Evolutionary conservation across 2,797 vertebrate genomes (phyloP).

Genomic region (Centroberyx gerrardi): DNA sequence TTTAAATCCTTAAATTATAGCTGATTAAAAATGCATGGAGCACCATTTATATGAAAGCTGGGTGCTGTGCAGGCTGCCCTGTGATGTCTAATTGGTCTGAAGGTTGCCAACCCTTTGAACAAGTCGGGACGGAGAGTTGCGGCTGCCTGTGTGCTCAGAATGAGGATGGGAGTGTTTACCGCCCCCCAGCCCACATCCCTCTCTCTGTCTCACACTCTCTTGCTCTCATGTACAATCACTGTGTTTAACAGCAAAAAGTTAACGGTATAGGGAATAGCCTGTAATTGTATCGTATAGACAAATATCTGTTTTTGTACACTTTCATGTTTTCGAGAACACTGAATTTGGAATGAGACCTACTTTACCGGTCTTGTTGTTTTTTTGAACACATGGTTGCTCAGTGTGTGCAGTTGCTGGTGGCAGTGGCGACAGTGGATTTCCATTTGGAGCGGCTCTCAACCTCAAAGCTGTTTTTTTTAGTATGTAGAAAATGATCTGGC

Average conservation of each 20-base stretch:
- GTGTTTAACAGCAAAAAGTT: constrained; percentile 30
- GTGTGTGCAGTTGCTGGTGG: constrained; percentile 35
- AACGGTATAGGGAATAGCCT: constrained; percentile 9
- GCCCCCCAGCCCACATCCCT: constrained; percentile 65
- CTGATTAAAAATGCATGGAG: constrained; percentile 86
- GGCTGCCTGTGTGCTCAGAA: constrained; percentile 77
- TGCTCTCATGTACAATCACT: constrained; percentile 26
- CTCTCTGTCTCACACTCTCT: constrained; percentile 25
- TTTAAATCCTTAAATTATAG: constrained; percentile 87
- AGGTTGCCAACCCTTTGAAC: constrained; percentile 87
- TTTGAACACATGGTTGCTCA: constrained; percentile 15
- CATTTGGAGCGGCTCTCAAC: constrained; percentile 52
- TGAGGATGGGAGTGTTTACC: constrained; percentile 82
- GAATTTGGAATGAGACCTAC: constrained; percentile 25
- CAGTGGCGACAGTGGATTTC: constrained; percentile 52
- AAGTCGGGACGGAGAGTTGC: constrained; percentile 79
- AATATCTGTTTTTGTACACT: neutral
- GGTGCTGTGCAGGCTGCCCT: constrained; percentile 80
- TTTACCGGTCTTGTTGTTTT: constrained; percentile 49
- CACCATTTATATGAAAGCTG: constrained; percentile 82
- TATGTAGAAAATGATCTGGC: constrained; percentile 59
- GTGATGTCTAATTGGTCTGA: constrained; percentile 88
- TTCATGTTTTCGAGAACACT: constrained; percentile 17
- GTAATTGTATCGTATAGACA: neutral
- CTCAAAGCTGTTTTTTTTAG: constrained; percentile 46